Conservation (phyloP, 1,140 invertebrate species). For the Triops cancriformis region DNA sequence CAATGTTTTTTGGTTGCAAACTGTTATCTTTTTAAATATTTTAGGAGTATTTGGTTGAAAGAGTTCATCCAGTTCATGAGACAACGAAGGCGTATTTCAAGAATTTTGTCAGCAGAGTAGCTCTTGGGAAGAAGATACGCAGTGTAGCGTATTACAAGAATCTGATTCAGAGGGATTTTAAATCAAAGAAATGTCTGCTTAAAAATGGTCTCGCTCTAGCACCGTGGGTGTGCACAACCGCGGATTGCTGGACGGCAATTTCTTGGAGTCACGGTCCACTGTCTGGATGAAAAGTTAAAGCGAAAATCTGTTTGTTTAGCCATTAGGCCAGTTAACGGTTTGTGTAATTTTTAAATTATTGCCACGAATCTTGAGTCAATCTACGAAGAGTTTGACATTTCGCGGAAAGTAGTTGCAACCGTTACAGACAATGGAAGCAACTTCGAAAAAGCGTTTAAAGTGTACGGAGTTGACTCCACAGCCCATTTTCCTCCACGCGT, state of each 20-base stretch:
- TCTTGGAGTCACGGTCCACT: conserved; percentile 8
- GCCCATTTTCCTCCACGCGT: background rate
- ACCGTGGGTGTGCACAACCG: conserved; percentile 18
- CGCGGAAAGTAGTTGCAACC: too few species aligned
- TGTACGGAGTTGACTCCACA: background rate
- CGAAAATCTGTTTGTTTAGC: background rate
- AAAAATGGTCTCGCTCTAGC: background rate
- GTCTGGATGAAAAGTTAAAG: background rate
- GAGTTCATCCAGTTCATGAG: background rate
- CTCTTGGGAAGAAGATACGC: background rate
- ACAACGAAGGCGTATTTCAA: background rate
- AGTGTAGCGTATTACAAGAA: background rate
- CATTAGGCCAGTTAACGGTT: background rate
- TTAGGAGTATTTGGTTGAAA: background rate
- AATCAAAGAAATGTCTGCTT: background rate
- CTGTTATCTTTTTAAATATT: background rate
- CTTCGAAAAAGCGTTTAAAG: conserved; percentile 3
- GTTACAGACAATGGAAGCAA: too few species aligned
- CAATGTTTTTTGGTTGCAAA: background rate
- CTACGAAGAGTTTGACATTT: too few species aligned
- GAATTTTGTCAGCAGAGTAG: background rate
- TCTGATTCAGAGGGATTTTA: background rate
- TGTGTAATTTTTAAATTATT: background rate
- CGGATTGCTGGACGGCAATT: conserved; percentile 1
- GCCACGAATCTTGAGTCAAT: background rate